Conservation (phyloP, 1,140 invertebrate genomes). For the Pissodes strobi region DNA sequence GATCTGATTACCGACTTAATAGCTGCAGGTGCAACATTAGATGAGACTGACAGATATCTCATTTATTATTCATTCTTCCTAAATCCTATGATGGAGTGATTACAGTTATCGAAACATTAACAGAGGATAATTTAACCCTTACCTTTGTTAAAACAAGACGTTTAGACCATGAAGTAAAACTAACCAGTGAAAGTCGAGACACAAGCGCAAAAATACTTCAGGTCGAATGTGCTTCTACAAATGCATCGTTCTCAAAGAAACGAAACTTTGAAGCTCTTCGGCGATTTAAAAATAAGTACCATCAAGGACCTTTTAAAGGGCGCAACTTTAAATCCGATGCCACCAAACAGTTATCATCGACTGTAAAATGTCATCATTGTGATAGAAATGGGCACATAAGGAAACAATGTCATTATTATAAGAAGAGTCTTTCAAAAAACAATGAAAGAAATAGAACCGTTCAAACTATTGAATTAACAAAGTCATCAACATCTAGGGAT, state of each 20-base stretch:
- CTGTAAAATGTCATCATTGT: not conserved
- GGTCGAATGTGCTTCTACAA: not conserved
- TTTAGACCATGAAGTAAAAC: slow-evolving; percentile 18
- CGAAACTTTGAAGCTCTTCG: not conserved
- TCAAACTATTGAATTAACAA: not conserved
- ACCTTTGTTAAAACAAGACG: slow-evolving; percentile 27
- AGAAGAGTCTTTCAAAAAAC: no score
- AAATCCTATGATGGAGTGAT: slow-evolving; percentile 51
- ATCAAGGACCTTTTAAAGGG: not conserved
- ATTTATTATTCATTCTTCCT: slow-evolving; percentile 53
- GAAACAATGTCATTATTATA: no score
- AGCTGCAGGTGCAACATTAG: slow-evolving; percentile 42
- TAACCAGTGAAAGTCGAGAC: not conserved
- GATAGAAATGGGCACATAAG: no score
- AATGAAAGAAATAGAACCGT: not conserved
- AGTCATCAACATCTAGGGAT: no score
- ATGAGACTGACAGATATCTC: slow-evolving; percentile 42
- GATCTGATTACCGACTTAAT: slow-evolving; percentile 51
- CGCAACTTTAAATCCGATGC: not conserved
- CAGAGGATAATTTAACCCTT: slow-evolving; percentile 46
- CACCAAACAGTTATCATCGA: no score
- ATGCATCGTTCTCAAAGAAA: not conserved
- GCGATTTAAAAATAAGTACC: not conserved
- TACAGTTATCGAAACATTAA: slow-evolving; percentile 55
- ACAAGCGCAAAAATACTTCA: not conserved